phyloP scores from a whole-genome alignment of 2,797 vertebrate genomes.

The Clangula hyemalis region DNA sequence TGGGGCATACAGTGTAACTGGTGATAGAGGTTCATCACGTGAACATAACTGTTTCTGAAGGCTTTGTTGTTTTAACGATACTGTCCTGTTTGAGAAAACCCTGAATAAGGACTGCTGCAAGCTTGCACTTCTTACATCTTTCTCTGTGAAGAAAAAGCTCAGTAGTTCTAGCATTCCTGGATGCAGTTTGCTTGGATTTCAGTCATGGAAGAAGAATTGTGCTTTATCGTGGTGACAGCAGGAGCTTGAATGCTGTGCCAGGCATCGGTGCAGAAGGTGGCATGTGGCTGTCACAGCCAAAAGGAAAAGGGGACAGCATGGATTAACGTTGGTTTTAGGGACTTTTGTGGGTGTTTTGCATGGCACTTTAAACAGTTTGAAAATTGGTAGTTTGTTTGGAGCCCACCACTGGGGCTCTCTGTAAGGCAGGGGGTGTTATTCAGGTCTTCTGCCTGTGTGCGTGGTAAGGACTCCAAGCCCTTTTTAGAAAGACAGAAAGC shows the following conservation, averaged over 20 bases:
- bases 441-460: rapidly evolving
- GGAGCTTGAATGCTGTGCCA: background rate
- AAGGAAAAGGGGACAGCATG: background rate
- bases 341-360: background rate
- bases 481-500: background rate
- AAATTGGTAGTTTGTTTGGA: background rate
- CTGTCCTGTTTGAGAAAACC: background rate
- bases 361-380: background rate
- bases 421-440: background rate
- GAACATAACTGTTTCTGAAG: background rate
- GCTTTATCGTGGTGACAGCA: background rate
- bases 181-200: background rate
- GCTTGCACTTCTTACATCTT: background rate
- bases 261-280: background rate
- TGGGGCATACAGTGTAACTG: background rate
- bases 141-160: background rate
- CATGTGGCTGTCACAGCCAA: background rate
- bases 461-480: background rate
- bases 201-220: background rate
- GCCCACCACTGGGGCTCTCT: background rate
- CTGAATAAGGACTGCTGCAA: background rate
- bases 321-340: background rate
- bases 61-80: background rate
- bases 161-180: background rate
- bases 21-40: background rate